Conservation (phyloP, 2,113 vertebrate genomes). For the Corynorhinus townsendii region DNA sequence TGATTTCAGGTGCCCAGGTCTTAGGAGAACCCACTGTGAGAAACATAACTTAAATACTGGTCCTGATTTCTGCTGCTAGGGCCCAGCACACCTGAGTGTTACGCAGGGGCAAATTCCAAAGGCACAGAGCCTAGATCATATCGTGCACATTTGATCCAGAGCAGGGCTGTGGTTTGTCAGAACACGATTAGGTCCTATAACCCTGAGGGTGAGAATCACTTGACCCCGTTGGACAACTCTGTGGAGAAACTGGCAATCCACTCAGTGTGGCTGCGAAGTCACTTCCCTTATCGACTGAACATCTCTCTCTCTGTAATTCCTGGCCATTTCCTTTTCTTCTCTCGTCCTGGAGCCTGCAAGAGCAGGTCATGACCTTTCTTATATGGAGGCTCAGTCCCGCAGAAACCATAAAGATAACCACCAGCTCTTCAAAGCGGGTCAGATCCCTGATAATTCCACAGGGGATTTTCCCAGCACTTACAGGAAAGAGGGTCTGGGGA, state of each 20-base stretch:
- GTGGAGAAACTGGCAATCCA: background rate
- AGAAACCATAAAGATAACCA: constrained; percentile 47
- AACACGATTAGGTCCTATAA: background rate
- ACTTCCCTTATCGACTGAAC: background rate
- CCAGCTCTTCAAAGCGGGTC: constrained; percentile 47
- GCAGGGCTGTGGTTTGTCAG: background rate
- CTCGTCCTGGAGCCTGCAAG: constrained; percentile 22
- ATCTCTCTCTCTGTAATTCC: constrained; percentile 36
- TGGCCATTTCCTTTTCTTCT: constrained; percentile 51
- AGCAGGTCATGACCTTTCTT: constrained; percentile 57
- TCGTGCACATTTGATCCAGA: background rate
- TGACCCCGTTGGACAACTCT: background rate
- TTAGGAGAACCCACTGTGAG: background rate
- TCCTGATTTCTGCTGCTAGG: background rate
- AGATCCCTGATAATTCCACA: background rate
- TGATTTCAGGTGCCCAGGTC: background rate
- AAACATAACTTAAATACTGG: background rate
- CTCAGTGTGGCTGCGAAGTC: background rate
- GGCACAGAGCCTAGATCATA: background rate
- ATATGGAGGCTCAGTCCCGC: background rate
- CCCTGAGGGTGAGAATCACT: background rate
- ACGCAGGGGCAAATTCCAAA: accelerated
- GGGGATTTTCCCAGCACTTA: constrained; percentile 57
- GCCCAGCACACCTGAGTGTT: background rate
- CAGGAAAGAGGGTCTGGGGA: background rate